phyloP scores from a whole-genome alignment of 2,888 invertebrate genomes.

The Bellardia bayeri region DNA sequence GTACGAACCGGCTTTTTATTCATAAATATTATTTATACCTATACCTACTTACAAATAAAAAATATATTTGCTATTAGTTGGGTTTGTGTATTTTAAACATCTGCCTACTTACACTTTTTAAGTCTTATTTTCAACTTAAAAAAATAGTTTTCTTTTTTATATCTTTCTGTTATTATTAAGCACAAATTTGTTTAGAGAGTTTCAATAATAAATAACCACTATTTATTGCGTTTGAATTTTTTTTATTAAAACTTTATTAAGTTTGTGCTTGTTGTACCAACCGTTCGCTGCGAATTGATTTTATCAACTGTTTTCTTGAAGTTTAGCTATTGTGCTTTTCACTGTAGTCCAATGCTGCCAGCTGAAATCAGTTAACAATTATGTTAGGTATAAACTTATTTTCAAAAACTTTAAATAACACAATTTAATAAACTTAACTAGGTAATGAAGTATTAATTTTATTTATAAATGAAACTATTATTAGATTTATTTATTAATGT shows the following conservation, averaged over 20 bases:
- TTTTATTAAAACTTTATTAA: not conserved
- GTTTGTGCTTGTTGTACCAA: slow-evolving; percentile 45
- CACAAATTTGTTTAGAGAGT: not conserved
- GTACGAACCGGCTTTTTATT: slow-evolving; percentile 69
- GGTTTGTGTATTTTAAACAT: slow-evolving; percentile 5
- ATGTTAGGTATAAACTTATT: too few species aligned
- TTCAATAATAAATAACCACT: not conserved
- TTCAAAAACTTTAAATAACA: too few species aligned
- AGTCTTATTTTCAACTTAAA: not conserved
- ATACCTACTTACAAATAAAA: not conserved
- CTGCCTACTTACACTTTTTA: not conserved
- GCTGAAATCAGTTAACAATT: too few species aligned
- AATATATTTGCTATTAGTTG: slow-evolving; percentile 18
- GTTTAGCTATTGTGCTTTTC: not conserved
- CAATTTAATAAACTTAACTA: too few species aligned
- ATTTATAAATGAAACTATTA: too few species aligned
- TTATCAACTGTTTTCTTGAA: slow-evolving; percentile 61
- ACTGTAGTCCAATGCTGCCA: slow-evolving; percentile 1
- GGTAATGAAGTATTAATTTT: too few species aligned
- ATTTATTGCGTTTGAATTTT: slow-evolving; percentile 1
- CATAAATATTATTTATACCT: not conserved
- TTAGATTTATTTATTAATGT: too few species aligned
- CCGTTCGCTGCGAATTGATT: slow-evolving; percentile 70
- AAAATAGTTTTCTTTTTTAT: not conserved
- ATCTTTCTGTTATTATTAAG: slow-evolving; percentile 7